Evolutionary conservation across 2,888 invertebrate species (phyloP).

Genomic region (Limnephilus auricula): DNA sequence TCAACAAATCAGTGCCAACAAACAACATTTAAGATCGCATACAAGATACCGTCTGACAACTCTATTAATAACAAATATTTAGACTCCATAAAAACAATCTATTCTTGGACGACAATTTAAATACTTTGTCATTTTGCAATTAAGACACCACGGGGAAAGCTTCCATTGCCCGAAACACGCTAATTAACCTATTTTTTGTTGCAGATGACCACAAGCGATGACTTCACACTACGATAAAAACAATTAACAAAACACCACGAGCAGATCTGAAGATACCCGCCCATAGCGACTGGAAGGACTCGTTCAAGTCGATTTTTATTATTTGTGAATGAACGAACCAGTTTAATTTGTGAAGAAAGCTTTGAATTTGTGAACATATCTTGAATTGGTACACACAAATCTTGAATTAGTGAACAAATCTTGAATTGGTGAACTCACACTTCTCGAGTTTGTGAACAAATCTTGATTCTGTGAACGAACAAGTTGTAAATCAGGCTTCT

Average conservation of each 20-base stretch:
- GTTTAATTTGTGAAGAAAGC: neutral
- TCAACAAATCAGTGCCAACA: neutral
- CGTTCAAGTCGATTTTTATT: neutral
- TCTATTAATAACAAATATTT: neutral
- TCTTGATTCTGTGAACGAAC: neutral
- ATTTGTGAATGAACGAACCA: neutral
- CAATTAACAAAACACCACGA: slow-evolving; percentile 18
- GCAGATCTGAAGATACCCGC: slow-evolving; percentile 21
- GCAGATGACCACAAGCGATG: slow-evolving; percentile 41
- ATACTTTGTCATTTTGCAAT: slow-evolving; percentile 11
- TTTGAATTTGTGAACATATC: neutral
- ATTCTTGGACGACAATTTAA: neutral
- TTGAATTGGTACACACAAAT: neutral
- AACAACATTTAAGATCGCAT: neutral
- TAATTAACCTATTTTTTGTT: slow-evolving; percentile 44
- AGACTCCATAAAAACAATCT: neutral
- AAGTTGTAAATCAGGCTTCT: slow-evolving; percentile 6
- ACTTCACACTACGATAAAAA: slow-evolving; percentile 31
- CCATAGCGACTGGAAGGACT: neutral
- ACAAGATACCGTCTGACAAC: neutral
- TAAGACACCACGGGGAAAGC: slow-evolving; percentile 28
- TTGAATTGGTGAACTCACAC: neutral
- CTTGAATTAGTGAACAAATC: neutral
- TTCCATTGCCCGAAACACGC: neutral
- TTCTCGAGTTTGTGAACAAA: neutral